Evolutionary conservation across 2,888 invertebrate species (phyloP).

Genomic region (Acanthosepion esculentum): DNA sequence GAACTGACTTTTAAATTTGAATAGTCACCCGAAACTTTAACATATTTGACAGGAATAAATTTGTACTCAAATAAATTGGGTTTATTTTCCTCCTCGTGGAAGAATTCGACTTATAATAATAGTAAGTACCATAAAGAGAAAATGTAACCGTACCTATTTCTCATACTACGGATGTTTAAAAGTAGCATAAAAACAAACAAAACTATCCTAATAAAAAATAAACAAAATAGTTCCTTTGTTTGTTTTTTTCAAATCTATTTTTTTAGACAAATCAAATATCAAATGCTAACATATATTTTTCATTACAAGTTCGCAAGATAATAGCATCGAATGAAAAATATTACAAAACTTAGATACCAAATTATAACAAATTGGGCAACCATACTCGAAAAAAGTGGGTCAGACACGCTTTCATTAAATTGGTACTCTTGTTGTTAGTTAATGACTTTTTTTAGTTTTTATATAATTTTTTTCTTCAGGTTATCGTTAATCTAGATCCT

Average conservation of each 20-base stretch:
- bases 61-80: background rate
- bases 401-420: background rate
- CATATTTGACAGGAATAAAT: background rate
- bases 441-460: too few species aligned
- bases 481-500: too few species aligned
- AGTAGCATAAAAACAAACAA: background rate
- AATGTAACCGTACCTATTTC: background rate
- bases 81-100: slow-evolving; percentile 16
- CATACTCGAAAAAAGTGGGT: background rate
- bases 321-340: background rate
- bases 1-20: background rate
- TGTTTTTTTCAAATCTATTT: background rate
- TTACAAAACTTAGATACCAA: background rate
- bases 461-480: too few species aligned
- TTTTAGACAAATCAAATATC: background rate
- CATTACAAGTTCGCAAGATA: background rate
- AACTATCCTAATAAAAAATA: background rate
- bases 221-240: background rate
- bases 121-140: slow-evolving; percentile 17
- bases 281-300: background rate
- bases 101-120: background rate
- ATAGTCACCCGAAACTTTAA: background rate
- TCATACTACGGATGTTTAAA: background rate
- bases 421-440: too few species aligned
- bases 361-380: background rate